Evolutionary conservation across 1,140 invertebrate species (phyloP).

Genomic region (Bombyx mandarina): DNA sequence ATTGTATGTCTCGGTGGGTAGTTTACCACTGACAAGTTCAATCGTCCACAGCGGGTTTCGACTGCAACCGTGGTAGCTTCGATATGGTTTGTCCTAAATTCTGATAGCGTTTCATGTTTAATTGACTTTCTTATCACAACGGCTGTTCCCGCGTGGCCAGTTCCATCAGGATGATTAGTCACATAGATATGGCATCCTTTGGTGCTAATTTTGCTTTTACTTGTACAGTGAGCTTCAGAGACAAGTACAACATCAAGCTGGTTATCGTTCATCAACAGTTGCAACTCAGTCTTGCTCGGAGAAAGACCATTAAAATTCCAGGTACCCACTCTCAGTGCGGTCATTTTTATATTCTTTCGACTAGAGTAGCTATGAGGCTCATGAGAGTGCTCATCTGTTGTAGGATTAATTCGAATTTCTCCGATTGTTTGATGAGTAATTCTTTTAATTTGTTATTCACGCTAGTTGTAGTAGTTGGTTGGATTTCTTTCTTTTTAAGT

Average conservation of each 20-base stretch:
- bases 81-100: not conserved
- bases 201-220: no score
- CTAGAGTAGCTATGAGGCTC: not conserved
- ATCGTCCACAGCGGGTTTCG: not conserved
- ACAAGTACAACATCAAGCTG: constrained; percentile 1
- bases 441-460: not conserved
- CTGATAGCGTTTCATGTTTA: not conserved
- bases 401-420: constrained; percentile 1
- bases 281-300: not conserved
- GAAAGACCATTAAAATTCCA: constrained; percentile 2
- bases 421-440: not conserved
- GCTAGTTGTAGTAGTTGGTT: not conserved
- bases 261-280: constrained; percentile 1
- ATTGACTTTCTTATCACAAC: not conserved
- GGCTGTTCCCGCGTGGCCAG: constrained; percentile 1
- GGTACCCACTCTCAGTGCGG: not conserved
- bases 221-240: not conserved
- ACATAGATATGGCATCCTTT: not conserved
- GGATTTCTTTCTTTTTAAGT: not conserved
- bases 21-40: not conserved
- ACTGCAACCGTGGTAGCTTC: not conserved
- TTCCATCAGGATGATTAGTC: not conserved
- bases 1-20: not conserved
- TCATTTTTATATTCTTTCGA: not conserved
- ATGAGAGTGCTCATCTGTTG: constrained; percentile 5